Conservation (phyloP, 2,797 vertebrate species). For the Spheniscus humboldti region DNA sequence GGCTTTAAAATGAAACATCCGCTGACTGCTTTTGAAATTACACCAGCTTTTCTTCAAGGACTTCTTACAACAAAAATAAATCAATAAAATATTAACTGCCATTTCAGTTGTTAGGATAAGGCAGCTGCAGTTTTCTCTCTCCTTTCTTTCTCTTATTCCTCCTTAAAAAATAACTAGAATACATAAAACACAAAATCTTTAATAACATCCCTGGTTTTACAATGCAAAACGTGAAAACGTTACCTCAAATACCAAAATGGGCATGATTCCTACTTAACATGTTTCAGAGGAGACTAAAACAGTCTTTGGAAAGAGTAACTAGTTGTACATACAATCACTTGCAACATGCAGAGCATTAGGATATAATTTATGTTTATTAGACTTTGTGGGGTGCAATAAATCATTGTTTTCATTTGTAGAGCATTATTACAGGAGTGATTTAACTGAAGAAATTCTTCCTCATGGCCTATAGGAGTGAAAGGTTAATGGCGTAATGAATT, state of each 20-base stretch:
- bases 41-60: background rate
- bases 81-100: background rate
- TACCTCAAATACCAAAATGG: background rate
- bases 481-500: conserved; percentile 69
- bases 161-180: background rate
- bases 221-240: fast-evolving
- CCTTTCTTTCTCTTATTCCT: background rate
- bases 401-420: conserved; percentile 60
- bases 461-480: conserved; percentile 46
- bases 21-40: background rate
- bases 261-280: fast-evolving
- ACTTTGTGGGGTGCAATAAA: conserved; percentile 29
- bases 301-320: background rate
- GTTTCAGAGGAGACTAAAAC: background rate
- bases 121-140: background rate
- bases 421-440: conserved; percentile 55
- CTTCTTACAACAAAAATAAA: background rate
- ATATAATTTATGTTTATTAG: conserved; percentile 52
- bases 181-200: background rate
- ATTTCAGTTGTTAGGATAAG: background rate
- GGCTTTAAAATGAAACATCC: background rate
- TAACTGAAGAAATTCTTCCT: conserved; percentile 42
- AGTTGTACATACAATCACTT: background rate
- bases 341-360: background rate
- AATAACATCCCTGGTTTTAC: background rate